Base-by-base conservation (phyloP, 2,888 invertebrate species). In the Timema cristinae region DNA sequence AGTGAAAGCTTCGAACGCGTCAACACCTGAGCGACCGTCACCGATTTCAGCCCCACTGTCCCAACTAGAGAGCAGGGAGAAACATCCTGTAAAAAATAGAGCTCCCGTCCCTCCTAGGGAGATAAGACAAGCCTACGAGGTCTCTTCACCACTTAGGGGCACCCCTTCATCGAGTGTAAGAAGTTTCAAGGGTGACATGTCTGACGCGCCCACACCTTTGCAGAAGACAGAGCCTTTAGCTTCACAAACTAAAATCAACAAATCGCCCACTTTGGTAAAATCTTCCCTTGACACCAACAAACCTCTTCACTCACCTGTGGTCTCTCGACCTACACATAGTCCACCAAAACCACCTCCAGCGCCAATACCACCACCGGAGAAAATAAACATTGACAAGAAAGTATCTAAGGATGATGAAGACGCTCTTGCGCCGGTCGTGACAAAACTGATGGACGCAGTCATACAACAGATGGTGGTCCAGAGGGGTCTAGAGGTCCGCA, bases 361-460 rank as follows among this genome's bases (percentile, higher is more conserved):
- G 48, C 73, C 73, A 10, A n/a, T 68, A n/a, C 71, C 70, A 7
- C 61, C 73, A 11, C 51, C 67, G 11, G 13, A 67, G 51, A 66
- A 67, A 61, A 71, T 32, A 8, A 63, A 66, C 48, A 48, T 7
- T 15, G 66, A 16, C 16, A 54, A 66, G 13, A 59, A 49, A 50
- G 69, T 8, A 8, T 49, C 8, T 7, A 69, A 51, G 49, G 71
- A 69, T 54, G 9, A 49, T 59, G 51, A 71, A 50, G 7, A 15
- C 9, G 8, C 48, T 9, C 59, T 16, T 8, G 71, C 54, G 47
- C 72, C 73, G 13, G 67, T 52, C 6, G 70, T 59, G 6, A 69
- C 82, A 0, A 83, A 82, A 74, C 79, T 83, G 16, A 83, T 84
- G 83, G 83, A 84, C 72, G 82, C 82, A 0, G 83, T 84, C 7